Evolutionary conservation across 2,113 vertebrate genomes (phyloP).

Genomic region (Melanotaenia duboulayi): DNA sequence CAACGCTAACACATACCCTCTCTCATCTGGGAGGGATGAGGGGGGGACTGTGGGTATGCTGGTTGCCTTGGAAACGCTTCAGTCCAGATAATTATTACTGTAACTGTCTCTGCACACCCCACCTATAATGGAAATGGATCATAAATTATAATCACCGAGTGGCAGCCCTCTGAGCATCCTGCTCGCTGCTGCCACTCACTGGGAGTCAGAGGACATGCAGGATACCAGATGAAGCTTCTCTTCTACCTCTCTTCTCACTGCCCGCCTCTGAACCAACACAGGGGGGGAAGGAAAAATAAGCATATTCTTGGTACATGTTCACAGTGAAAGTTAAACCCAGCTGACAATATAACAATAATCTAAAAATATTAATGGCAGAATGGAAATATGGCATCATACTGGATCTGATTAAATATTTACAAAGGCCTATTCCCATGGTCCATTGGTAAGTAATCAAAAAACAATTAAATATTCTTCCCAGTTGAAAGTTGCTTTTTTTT

Average conservation of each 20-base stretch:
- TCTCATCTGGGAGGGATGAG: constrained; percentile 73
- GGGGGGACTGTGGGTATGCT: constrained; percentile 48
- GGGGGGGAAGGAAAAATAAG: neutral
- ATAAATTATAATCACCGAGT: constrained; percentile 93
- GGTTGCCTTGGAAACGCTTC: constrained; percentile 98
- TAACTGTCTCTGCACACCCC: constrained; percentile 97
- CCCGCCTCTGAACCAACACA: constrained; percentile 56
- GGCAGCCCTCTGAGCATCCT: constrained; percentile 86
- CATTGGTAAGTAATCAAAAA: constrained; percentile 87
- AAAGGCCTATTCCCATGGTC: constrained; percentile 83
- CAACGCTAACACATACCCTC: constrained; percentile 79
- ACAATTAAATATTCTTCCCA: constrained; percentile 88
- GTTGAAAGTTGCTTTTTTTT: constrained; percentile 78
- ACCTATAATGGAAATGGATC: constrained; percentile 99
- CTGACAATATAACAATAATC: constrained; percentile 78
- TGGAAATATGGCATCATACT: constrained; percentile 81
- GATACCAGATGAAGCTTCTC: neutral
- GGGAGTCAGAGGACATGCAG: constrained; percentile 58
- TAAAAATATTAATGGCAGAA: constrained; percentile 79
- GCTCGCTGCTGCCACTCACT: constrained; percentile 90
- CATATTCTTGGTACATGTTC: constrained; percentile 61
- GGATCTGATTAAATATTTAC: constrained; percentile 86
- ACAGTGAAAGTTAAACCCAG: constrained; percentile 69
- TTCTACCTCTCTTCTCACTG: constrained; percentile 28
- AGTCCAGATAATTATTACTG: constrained; percentile 98